Evolutionary conservation across 37 sponge, comb jelly and placozoan species (phyloP), one percentile per base, ranked within the genome.

Genomic region (Tethya wilhelma): DNA sequence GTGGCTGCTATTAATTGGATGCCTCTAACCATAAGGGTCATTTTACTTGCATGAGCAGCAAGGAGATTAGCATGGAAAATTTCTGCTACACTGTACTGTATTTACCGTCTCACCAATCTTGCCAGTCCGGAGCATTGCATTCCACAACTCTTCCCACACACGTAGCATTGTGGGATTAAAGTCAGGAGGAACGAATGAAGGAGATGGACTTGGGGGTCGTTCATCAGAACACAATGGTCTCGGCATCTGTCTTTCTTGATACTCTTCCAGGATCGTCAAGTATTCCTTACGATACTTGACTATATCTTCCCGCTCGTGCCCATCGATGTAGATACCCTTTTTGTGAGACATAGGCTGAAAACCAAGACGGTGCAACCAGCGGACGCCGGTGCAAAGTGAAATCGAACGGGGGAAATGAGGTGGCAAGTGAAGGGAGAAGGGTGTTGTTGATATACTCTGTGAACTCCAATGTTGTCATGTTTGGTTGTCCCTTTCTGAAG

Each of bases 221-320:
- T 63, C 78, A 46, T 46, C 78, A 62, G 22, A 20, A 39, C 55
- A 62, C 23, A 9, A 36, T 30, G 78, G 78, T 25, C 30, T 30
- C 2, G 77, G 78, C 67, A 31, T 7, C 36, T 78, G 67, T 26
- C 39, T 62, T 28, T 29, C n/a, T 4, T 36, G 65, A 7, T n/a
- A 30, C 3, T 29, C 56, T 4, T 79, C 56, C 38, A 79, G 4
- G 4, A 11, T 42, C 19, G 6, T 79, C n/a, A 79, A 34, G 38
- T 80, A 58, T 28, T 70, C 4, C 7, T n/a, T 56, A n/a, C n/a
- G n/a, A n/a, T n/a, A n/a, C n/a, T n/a, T n/a, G n/a, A n/a, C n/a
- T n/a, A n/a, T n/a, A n/a, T n/a, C n/a, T 31, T 79, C 56, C 42
- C 68, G 56, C 68, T 79, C 82, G 58, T 81, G 82, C 20, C 73